Evolutionary conservation across 1,140 invertebrate genomes (phyloP), one percentile per base, ranked within the genome.

Genomic region (Eurosta solidaginis): DNA sequence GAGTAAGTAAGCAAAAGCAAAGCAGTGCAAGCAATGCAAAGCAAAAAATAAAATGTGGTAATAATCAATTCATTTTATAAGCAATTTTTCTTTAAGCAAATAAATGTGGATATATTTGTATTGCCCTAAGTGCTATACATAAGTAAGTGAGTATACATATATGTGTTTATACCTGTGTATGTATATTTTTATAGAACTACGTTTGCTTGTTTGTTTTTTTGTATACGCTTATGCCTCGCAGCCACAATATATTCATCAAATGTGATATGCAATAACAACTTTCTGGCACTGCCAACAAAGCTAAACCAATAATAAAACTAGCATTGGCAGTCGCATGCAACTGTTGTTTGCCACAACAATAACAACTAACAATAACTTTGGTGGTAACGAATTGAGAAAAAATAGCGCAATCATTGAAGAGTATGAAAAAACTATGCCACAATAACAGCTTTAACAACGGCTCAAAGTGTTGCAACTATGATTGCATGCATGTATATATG

Each of bases 241-340:
- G 59, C 59, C 59, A 68, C 59, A 40, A 68, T 68, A 68, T 40
- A 68, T 68, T 68, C 33, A 68, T 68, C 59, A 68, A 68, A 68
- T 68, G 59, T 68, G 33, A 17, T 33, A 68, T 68, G 59, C 17
- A 36, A 68, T 68, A 68, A 68, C 29, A 68, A 68, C 59, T 68
- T 36, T 20, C 59, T 68, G 59, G 33, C 59, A 68, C 29, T 42
- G 7, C 59, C 59, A 68, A 68, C 59, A 68, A 68, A 40, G 33
- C 59, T 52, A 52, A 22, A 52, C n/a, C 49, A 25, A 25, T 52
- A 52, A 22, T 22, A 52, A 52, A 52, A 25, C 12, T 4, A n/a
- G 14, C 27, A 68, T 12, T 40, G 59, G 33, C 59, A 68, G 33
- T 68, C 33, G 59, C 59, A 68, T 68, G 59, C 59, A 36, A 40